Percentiles rank a stretch among this genome's conserved stretches.
Evolutionary conservation across 1,140 invertebrate genomes (phyloP).

Genomic region (Diabrotica virgifera): DNA sequence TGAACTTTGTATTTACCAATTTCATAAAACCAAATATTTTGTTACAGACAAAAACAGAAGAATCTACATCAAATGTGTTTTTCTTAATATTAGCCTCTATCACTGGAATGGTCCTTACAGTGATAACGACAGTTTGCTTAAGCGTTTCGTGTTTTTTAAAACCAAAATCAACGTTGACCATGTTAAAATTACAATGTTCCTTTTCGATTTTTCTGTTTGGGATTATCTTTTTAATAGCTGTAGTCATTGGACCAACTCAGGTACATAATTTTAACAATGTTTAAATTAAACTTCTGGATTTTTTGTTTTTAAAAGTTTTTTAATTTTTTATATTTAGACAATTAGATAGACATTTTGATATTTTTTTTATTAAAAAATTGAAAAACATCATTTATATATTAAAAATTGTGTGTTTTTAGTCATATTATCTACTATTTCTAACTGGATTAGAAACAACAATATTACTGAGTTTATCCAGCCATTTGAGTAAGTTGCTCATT

Average conservation of each 20-base stretch:
- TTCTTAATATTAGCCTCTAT: slow-evolving; percentile 29
- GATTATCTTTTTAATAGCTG: slow-evolving; percentile 30
- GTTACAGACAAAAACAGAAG: slow-evolving; percentile 8
- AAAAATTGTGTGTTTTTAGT: slow-evolving; percentile 30
- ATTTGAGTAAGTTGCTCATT: slow-evolving; percentile 57
- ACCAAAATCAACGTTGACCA: slow-evolving; percentile 26
- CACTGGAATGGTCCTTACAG: slow-evolving; percentile 26
- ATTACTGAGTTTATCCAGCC: slow-evolving; percentile 56
- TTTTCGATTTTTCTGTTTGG: slow-evolving; percentile 28
- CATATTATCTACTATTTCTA: slow-evolving; percentile 31
- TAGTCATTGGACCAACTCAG: slow-evolving; percentile 28
- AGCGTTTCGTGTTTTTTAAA: slow-evolving; percentile 25
- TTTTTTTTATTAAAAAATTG: too few relatives aligned
- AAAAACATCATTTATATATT: too few relatives aligned
- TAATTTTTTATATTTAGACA: too few relatives aligned
- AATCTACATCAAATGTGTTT: slow-evolving; percentile 14
- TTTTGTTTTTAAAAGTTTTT: too few relatives aligned
- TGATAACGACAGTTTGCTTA: slow-evolving; percentile 29
- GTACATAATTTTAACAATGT: slow-evolving; percentile 13
- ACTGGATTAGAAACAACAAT: slow-evolving; percentile 55
- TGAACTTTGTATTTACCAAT: too few relatives aligned
- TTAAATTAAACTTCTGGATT: not conserved
- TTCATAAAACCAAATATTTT: too few relatives aligned
- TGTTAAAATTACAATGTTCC: slow-evolving; percentile 36
- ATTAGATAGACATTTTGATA: too few relatives aligned